Evolutionary conservation across 2,113 vertebrate genomes (phyloP), one percentile per base, ranked within the genome.

Genomic region (Pyxicephalus adspersus): DNA sequence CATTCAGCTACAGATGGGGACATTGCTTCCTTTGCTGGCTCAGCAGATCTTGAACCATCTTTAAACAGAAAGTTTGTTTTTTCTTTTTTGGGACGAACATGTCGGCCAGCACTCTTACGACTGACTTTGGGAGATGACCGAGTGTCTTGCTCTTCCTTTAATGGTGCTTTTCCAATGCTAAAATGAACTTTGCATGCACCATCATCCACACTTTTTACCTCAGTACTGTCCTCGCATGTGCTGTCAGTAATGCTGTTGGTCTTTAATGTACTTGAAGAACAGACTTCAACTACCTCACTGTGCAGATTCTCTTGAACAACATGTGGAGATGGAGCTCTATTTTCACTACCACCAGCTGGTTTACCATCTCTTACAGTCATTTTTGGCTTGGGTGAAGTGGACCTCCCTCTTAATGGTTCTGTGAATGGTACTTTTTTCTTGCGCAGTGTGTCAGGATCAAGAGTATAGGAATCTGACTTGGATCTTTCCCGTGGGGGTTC

Each of bases 261-360:
- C 80, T 98, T 94, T 70, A 98, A 93, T 13, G 96, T 91, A 77
- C 95, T 96, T 0, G 97, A 99, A n/a, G 94, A 95, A 84, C 98
- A 99, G 20, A 99, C 96, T 90, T 98, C 98, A 51, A 99, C 95
- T 16, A 99, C 97, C 80, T 99, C 97, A 81, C 96, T 98, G 86
- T 99, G 98, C 77, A 99, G 96, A 84, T 97, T 97, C 88, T 99
- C 98, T 86, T 99, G 98, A 5, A 98, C 97, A 0, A 99, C 96
- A 2, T 99, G 97, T 50, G 98, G 95, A 45, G 97, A 98, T 23
- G 96, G 97, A 81, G 96, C 94, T 73, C 96, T 92, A 0, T 95
- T 97, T 89, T 98, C 97, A 2, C 89, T 86, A 77, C 95, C 95
- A 23, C 85, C 81, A n/a, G 84, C 87, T 25, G 87, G 84, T 85